These are phyloP conservation scores for Poecilia wingei DNA, from an alignment of 2,797 vertebrate species.

Conservation along the genomic window DNA sequence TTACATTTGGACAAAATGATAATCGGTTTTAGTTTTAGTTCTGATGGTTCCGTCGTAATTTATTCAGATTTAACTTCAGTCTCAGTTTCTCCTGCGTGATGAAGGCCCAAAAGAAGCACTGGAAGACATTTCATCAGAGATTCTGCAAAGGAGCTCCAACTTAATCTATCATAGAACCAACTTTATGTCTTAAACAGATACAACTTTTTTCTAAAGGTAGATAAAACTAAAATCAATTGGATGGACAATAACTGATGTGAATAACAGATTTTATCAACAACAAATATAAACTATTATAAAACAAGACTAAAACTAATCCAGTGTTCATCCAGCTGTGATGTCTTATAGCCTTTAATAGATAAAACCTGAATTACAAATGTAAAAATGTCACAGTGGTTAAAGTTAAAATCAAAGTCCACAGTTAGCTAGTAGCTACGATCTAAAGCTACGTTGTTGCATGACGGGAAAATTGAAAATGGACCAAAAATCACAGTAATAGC, in stretches of 20 bases:
- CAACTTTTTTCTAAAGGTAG: background rate
- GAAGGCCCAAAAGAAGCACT: slow-evolving; percentile 51
- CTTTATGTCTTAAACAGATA: background rate
- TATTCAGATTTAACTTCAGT: slow-evolving; percentile 60
- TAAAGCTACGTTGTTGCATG: background rate
- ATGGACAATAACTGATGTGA: background rate
- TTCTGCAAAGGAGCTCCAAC: background rate
- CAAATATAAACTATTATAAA: background rate
- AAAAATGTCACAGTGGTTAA: background rate
- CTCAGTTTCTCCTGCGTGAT: slow-evolving; percentile 77
- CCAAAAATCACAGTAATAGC: too few relatives aligned
- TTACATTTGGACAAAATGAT: background rate
- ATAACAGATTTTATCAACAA: background rate
- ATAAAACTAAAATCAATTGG: background rate
- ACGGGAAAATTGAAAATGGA: too few relatives aligned
- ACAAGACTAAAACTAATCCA: background rate
- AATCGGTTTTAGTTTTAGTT: background rate
- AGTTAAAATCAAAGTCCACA: background rate
- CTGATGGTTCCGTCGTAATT: background rate
- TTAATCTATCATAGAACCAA: background rate
- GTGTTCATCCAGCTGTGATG: background rate
- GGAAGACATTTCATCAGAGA: slow-evolving; percentile 27
- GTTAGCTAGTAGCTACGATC: background rate
- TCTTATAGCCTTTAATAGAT: background rate
- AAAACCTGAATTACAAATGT: background rate